Base-by-base conservation (phyloP, 1,140 invertebrate species). In the Drosophila auraria region DNA sequence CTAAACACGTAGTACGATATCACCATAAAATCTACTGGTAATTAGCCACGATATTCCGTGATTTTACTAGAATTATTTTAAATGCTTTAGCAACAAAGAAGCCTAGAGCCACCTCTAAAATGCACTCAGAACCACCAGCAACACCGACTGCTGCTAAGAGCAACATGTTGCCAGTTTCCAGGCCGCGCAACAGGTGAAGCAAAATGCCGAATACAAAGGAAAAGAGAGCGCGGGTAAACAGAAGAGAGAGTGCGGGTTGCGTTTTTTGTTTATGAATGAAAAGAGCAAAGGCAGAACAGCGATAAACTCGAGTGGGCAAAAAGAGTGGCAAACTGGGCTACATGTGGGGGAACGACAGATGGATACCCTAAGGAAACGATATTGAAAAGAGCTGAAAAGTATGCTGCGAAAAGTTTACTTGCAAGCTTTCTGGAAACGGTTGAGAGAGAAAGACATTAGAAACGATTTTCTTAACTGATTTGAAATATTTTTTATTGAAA, bases 191-290 rank as follows among this genome's bases (percentile, higher is more conserved):
- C 83, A 87, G 83, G 83, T 87, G 83, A 68, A 71, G 50, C 65
- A 25, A 20, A 38, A 79, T 57, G 25, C 54, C 42, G 44, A 38
- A 77, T 44, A 45, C 64, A 56, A 62, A 64, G 44, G 49, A 15
- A 56, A 62, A 42, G 45, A 64, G 33, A 40, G 4, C 36, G 33
- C 42, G 38, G 14, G 38, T 20, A 20, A 20, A 20, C 20, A 20
- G 20, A 20, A 30, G 9, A 44, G 23, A 54, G 45, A 42, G 20
- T 44, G 61, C 51, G 49, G 27, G 45, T 77, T 65, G 71, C 38
- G 73, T 68, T 87, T 87, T 87, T 87, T 87, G 83, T 87, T 87
- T 87, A 87, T 87, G 83, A 87, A 87, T 87, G 83, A 87, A 87
- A 87, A 75, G 63, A 61, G 80, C 82, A 87, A 81, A 86, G 71